Evolutionary conservation across 1,140 invertebrate genomes (phyloP).

Genomic region (Eupristina koningsbergeri): DNA sequence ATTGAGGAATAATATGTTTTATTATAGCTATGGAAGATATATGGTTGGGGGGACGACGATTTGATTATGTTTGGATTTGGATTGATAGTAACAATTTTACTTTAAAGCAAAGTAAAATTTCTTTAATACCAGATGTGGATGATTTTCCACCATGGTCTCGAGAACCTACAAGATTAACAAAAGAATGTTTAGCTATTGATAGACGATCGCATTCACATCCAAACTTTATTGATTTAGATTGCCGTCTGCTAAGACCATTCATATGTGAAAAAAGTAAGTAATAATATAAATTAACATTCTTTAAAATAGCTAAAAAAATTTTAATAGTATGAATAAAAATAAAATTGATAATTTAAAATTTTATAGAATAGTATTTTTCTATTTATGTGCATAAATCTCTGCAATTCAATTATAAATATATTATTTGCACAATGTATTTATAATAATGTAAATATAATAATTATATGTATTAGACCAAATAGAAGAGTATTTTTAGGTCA

Average conservation of each 20-base stretch:
- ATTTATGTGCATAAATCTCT: too few relatives aligned
- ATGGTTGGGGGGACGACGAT: conserved; percentile 57
- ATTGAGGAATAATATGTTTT: too few relatives aligned
- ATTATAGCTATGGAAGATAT: conserved; percentile 58
- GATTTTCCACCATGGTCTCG: conserved; percentile 59
- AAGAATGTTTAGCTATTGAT: conserved; percentile 59
- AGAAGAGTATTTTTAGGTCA: too few relatives aligned
- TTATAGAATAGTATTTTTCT: too few relatives aligned
- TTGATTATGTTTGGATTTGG: conserved; percentile 57
- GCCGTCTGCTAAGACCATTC: conserved; percentile 56
- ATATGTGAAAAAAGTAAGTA: conserved; percentile 59
- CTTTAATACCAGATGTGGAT: conserved; percentile 51
- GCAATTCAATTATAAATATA: too few relatives aligned
- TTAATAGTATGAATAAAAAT: not conserved
- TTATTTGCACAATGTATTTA: too few relatives aligned
- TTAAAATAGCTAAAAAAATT: not conserved
- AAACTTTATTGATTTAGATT: conserved; percentile 60
- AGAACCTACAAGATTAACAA: conserved; percentile 53
- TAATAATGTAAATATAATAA: too few relatives aligned
- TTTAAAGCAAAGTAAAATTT: conserved; percentile 49
- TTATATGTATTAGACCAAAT: too few relatives aligned
- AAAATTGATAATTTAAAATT: too few relatives aligned
- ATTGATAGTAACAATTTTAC: conserved; percentile 44
- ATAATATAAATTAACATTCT: not conserved
- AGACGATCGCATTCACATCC: conserved; percentile 52